Evolutionary conservation across 2,113 vertebrate species (phyloP).

Genomic region (Machaerirhynchus nigripectus): DNA sequence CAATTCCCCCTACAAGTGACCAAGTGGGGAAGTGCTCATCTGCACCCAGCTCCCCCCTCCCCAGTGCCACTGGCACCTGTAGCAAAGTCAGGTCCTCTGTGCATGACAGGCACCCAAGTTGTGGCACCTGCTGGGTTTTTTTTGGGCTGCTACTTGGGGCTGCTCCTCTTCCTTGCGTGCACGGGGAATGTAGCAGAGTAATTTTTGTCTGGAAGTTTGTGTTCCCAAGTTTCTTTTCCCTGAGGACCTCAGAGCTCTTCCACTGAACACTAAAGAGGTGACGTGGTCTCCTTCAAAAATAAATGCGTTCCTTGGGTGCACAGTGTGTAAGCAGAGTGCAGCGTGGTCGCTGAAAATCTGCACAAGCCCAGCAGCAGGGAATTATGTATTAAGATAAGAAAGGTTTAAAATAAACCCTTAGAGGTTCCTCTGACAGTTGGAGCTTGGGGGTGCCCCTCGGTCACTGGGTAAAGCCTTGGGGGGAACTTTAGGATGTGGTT

Average conservation of each 20-base stretch:
- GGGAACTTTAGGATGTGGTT: rapidly evolving
- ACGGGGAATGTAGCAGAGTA: not conserved
- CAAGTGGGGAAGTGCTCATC: not conserved
- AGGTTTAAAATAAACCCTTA: not conserved
- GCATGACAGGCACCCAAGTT: too few species aligned
- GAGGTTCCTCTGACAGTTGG: not conserved
- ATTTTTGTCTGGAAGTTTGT: not conserved
- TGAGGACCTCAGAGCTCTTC: not conserved
- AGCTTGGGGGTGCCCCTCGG: rapidly evolving
- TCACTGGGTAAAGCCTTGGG: not conserved
- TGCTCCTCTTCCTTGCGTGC: not conserved
- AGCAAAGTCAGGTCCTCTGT: not conserved
- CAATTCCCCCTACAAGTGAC: not conserved
- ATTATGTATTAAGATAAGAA: not conserved
- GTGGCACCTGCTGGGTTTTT: not conserved
- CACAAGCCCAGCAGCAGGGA: not conserved
- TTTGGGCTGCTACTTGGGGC: rapidly evolving
- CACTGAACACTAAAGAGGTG: not conserved
- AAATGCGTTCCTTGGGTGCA: not conserved
- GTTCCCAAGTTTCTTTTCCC: not conserved
- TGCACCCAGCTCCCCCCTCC: not conserved
- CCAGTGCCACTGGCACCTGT: not conserved
- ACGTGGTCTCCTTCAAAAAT: not conserved
- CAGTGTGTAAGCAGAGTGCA: not conserved
- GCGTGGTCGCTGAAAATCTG: not conserved